phyloP scores from a whole-genome alignment of 2,113 vertebrate genomes.

The Halichoerus grypus region DNA sequence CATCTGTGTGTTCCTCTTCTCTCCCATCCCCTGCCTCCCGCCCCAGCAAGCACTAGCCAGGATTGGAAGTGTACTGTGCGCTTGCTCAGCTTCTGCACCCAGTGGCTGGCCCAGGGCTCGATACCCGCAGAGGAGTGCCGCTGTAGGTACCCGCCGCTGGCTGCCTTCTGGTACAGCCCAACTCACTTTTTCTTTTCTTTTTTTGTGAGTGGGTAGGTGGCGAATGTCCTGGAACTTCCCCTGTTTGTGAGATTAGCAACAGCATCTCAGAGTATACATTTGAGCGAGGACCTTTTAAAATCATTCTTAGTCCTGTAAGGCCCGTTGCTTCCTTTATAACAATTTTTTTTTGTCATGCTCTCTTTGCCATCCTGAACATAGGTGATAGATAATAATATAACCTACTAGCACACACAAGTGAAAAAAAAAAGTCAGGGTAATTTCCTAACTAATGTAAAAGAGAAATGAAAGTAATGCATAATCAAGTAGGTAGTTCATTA shows the following conservation, averaged over 20 bases:
- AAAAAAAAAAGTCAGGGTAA: background rate
- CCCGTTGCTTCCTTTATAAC: background rate
- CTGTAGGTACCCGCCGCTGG: background rate
- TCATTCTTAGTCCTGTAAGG: background rate
- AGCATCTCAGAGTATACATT: background rate
- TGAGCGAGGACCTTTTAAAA: background rate
- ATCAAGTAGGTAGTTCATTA: background rate
- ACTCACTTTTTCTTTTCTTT: background rate
- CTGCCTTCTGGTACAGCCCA: background rate
- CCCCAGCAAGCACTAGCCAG: background rate
- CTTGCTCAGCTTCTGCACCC: background rate
- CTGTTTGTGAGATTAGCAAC: background rate
- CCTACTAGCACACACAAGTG: background rate
- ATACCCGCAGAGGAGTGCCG: no score
- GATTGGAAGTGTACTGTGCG: background rate
- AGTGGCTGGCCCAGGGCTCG: background rate
- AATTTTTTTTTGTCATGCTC: background rate
- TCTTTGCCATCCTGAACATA: background rate
- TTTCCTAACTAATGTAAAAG: conserved; percentile 14
- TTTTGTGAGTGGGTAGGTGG: background rate
- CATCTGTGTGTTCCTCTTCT: background rate
- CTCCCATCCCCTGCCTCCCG: background rate
- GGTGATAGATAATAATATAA: background rate
- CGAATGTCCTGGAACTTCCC: background rate
- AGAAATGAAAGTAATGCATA: background rate